Evolutionary conservation across 53 echinoderm and acorn worm genomes (phyloP).

Genomic region (Zoroaster sp.): DNA sequence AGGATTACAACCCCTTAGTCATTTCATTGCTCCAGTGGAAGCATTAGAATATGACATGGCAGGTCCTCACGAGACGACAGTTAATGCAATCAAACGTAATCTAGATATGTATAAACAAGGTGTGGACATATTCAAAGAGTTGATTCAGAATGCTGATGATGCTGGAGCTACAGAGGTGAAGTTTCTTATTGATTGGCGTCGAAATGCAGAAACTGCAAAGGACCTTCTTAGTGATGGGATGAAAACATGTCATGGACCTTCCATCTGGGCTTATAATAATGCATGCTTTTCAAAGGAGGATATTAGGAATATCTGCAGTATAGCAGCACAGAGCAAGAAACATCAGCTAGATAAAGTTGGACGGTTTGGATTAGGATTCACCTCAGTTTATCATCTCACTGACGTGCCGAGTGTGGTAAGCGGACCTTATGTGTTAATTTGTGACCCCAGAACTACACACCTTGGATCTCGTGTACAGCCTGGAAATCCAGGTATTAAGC

Average conservation of each 20-base stretch:
- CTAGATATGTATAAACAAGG: slow-evolving; percentile 56
- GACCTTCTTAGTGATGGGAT: slow-evolving; percentile 69
- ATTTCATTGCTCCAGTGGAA: slow-evolving; percentile 31
- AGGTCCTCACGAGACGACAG: slow-evolving; percentile 41
- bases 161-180: slow-evolving; percentile 86
- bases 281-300: slow-evolving; percentile 77
- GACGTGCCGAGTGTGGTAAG: slow-evolving; percentile 91
- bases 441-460: slow-evolving; percentile 83
- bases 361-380: slow-evolving; percentile 91
- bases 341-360: slow-evolving; percentile 77
- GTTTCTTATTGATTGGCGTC: slow-evolving; percentile 84
- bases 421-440: slow-evolving; percentile 65
- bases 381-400: slow-evolving; percentile 95
- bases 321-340: slow-evolving; percentile 78
- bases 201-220: slow-evolving; percentile 36
- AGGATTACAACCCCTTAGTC: slow-evolving; percentile 48
- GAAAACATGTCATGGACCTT: slow-evolving; percentile 81
- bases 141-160: slow-evolving; percentile 97
- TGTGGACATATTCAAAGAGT: slow-evolving; percentile 73
- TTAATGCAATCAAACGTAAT: slow-evolving; percentile 55
- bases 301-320: slow-evolving; percentile 73
- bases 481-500: slow-evolving; percentile 68
- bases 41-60: slow-evolving; percentile 33
- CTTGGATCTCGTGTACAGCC: slow-evolving; percentile 56
- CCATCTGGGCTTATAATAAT: slow-evolving; percentile 89